Percentiles rank a stretch among this genome's conserved stretches.
These are phyloP conservation scores for Mesocricetus auratus DNA, from an alignment of 2,113 vertebrate genomes.

Conservation along the genomic window DNA sequence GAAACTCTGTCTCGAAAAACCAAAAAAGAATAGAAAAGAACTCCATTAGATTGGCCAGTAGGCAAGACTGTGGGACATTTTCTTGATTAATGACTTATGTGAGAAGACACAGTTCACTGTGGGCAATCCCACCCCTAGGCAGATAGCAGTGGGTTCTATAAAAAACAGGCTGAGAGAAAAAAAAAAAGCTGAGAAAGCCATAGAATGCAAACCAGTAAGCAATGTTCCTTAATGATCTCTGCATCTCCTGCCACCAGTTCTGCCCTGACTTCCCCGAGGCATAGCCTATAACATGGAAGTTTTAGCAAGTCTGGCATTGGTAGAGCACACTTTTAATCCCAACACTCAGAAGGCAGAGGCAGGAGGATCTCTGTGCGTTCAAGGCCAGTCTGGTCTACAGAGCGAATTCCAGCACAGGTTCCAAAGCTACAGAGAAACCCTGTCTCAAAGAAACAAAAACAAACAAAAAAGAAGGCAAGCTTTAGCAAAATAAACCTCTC, in stretches of 20 bases:
- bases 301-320: not conserved
- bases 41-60: not conserved
- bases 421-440: too few species aligned
- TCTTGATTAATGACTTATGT: not conserved
- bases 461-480: not conserved
- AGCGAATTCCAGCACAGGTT: too few species aligned
- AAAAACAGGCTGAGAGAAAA: not conserved
- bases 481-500: not conserved
- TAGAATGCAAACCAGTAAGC: not conserved
- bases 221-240: not conserved
- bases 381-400: too few species aligned
- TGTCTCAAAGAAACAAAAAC: too few species aligned
- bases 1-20: too few species aligned
- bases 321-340: too few species aligned
- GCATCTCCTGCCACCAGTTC: not conserved
- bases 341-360: too few species aligned
- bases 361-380: too few species aligned
- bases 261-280: not conserved
- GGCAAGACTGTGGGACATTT: not conserved
- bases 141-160: not conserved
- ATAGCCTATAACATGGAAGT: not conserved
- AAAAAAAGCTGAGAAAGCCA: not conserved
- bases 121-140: too few species aligned
- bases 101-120: not conserved
- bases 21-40: not conserved